These are phyloP conservation scores for Athene cunicularia DNA, from an alignment of 2,113 vertebrate species.

Conservation along the genomic window DNA sequence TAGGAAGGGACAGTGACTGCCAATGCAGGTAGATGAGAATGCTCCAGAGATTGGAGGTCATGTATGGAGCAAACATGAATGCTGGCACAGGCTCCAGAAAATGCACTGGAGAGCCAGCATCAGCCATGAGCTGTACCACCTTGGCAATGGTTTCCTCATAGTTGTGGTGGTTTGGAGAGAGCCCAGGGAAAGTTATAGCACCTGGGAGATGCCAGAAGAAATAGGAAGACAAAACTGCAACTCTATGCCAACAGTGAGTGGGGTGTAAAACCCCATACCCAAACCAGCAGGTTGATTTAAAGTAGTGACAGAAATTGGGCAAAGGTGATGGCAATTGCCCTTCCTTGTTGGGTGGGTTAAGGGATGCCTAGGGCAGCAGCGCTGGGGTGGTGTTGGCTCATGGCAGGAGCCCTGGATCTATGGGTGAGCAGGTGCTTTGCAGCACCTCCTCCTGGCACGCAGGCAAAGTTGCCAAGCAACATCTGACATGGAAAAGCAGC, in stretches of 20 bases:
- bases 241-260: accelerated
- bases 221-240: background rate
- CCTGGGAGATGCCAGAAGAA: background rate
- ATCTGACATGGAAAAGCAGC: background rate
- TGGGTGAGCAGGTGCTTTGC: background rate
- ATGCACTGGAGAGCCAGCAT: background rate
- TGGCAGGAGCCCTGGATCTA: background rate
- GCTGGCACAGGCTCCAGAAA: background rate
- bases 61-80: background rate
- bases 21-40: accelerated
- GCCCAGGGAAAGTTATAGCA: background rate
- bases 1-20: background rate
- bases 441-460: accelerated
- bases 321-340: background rate
- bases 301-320: background rate
- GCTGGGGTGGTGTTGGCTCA: background rate
- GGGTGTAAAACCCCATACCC: background rate
- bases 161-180: background rate
- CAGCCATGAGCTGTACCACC: accelerated
- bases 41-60: accelerated
- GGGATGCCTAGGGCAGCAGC: background rate
- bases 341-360: background rate
- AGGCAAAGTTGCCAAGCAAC: background rate
- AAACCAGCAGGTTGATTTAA: background rate
- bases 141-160: background rate